phyloP scores from a whole-genome alignment of 2,113 vertebrate genomes.

The Lasiurus cinereus region DNA sequence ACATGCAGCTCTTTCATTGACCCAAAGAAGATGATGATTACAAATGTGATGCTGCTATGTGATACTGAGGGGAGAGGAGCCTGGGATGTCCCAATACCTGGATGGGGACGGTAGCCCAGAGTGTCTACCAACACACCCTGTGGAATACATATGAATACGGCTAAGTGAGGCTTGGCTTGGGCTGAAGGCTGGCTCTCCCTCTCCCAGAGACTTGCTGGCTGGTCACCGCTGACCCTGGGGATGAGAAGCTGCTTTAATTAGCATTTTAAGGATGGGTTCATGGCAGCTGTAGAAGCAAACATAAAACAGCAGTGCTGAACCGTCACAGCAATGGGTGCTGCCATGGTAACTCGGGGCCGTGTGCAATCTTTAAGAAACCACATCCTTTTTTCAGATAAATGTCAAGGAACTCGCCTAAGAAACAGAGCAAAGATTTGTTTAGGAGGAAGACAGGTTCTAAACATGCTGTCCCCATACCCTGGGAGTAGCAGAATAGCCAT shows the following conservation, averaged over 20 bases:
- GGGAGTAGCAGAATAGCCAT: slow-evolving; percentile 87
- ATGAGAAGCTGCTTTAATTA: neutral
- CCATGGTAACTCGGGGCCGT: slow-evolving; percentile 69
- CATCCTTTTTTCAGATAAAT: slow-evolving; percentile 60
- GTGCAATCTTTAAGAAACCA: slow-evolving; percentile 51
- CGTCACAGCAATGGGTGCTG: slow-evolving; percentile 70
- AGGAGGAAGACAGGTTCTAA: slow-evolving; percentile 18
- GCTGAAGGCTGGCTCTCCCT: slow-evolving; percentile 1
- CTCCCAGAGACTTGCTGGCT: neutral
- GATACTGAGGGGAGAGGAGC: neutral
- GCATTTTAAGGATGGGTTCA: slow-evolving; percentile 28
- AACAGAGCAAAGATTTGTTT: neutral
- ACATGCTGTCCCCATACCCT: slow-evolving; percentile 85
- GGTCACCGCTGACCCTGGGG: neutral
- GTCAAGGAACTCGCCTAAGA: slow-evolving; percentile 56
- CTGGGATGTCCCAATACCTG: neutral
- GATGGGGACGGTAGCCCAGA: neutral
- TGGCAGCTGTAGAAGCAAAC: slow-evolving; percentile 73
- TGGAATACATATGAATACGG: neutral
- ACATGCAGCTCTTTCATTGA: neutral
- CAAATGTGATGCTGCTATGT: neutral
- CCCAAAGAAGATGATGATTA: neutral
- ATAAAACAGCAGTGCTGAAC: slow-evolving; percentile 71
- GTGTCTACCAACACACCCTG: neutral
- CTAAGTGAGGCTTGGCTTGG: neutral